Evolutionary conservation across 2,113 vertebrate species (phyloP), one percentile per base, ranked within the genome.

Genomic region (Atrichornis clamosus): DNA sequence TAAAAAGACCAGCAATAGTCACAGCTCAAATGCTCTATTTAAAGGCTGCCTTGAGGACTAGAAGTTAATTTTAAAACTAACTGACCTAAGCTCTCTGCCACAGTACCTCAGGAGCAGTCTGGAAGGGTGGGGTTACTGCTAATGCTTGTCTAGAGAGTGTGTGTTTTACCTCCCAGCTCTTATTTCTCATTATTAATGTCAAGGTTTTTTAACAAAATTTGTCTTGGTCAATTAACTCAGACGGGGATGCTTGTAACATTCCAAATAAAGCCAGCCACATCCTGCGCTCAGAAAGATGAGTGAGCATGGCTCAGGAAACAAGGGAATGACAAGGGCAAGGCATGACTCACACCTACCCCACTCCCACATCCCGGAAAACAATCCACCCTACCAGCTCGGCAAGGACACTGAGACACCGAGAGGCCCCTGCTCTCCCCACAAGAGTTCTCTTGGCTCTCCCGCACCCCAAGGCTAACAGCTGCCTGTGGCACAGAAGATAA

Each of bases 161-260:
- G 74, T 73, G 88, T 93, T 95, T 92, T 92, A 95, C 95, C 95
- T 97, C 93, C 93, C 92, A 95, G 95, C 92, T 94, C 94, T 95
- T 91, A 87, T 94, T 95, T 90, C 95, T 72, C 94, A 62, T 96
- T 97, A 97, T 97, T 96, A 97, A 97, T 72, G 94, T 96, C 95
- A 96, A 95, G 95, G 94, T 62, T 89, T 96, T 92, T 96, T 90
- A 97, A 96, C 97, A 95, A 87, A 96, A 97, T 97, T 97, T 96
- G 96, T 96, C 96, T 97, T 96, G 96, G 96, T 97, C 96, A 97
- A 97, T 97, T 97, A 97, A 93, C 89, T 96, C 79, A 74, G 96
- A 92, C 33, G 73, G 77, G 70, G 83, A 74, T 92, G 94, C 93
- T 95, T 93, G 87, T 95, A 97, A 95, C 92, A 95, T 96, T 94